Base-by-base conservation (phyloP, 1,140 invertebrate species). In the Coptotermes formosanus region DNA sequence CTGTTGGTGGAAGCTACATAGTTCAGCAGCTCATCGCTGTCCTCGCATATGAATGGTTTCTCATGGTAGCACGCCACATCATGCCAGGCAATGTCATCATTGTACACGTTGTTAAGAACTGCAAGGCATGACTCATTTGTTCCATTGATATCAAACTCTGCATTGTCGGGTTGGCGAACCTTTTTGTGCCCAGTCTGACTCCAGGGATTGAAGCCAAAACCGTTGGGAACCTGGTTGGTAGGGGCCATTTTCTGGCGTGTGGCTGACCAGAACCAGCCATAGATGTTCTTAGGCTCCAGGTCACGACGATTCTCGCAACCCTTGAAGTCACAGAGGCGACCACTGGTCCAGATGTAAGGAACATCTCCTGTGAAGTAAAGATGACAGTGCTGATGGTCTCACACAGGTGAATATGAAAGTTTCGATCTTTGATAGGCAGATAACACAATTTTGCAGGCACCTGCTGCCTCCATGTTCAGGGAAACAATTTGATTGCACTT, bases 191-290 rank as follows among this genome's bases (percentile, higher is more conserved):
- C 97, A 38, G 96, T 97, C 90, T 95, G 93, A 1, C 95, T 96
- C 97, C 97, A 98, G 44, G 96, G 95, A 89, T 96, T 96, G 93
- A 96, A 96, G 83, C 92, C 91, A 94, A 94, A 96, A 32, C 94
- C 94, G 85, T 90, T 90, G n/a, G 93, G 93, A 52, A 91, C 90
- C 89, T 93, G 91, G 91, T 96, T 97, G 86, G 97, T 97, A 59
- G 97, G 95, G 82, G 96, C 91, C 91, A 97, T 95, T 93, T 97
- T 97, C 90, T 95, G 96, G 85, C 97, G 94, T 89, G 96, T 97
- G 59, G 96, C 95, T 16, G 96, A 97, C 97, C 97, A 98, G 93
- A 98, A 98, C 97, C 97, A 98, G 12, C 97, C 97, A 89, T 95
- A 95, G 82, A 97, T 89, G 87, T 93, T 94, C 90, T 97, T 96